Base-by-base conservation (phyloP, 1,140 invertebrate genomes). In the Drosophila melanica region DNA sequence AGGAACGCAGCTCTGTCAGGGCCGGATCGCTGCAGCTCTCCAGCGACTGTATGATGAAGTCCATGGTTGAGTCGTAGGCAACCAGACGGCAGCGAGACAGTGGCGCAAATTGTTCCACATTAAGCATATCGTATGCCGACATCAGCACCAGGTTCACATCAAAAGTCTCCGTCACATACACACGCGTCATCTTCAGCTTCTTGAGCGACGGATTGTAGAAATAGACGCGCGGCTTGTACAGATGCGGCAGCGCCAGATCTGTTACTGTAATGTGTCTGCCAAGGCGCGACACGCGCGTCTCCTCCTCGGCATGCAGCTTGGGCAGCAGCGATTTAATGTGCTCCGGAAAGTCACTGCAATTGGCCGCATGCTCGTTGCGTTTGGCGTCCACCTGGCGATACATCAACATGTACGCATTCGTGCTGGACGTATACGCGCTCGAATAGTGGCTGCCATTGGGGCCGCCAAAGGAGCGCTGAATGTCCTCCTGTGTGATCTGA, bases 391-490 rank as follows among this genome's bases (percentile, higher is more conserved):
- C 95, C 92, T 97, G 95, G 65, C 97, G 92, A 86, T 98, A 98
- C 96, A 98, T 97, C 18, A 98, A 93, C 97, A 98, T 98, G 81
- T 98, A 98, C 0, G 97, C 97, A 93, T 98, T 98, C 42, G 97
- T 97, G 85, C 96, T 97, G 69, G 96, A 97, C 78, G 93, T 95
- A 81, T 96, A 97, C 18, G 94, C 94, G 53, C 94, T 94, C 37
- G 95, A 96, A 85, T 96, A 97, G 90, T 96, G 97, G 6, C 94
- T 94, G 72, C 95, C 93, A 37, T 93, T 93, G 2, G 94, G 93
- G 45, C 95, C 95, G 41, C 97, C 97, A 92, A 96, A 98, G 0
- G 96, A 97, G 92, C 96, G 96, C 72, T 94, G 93, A 44, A 98
- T 97, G 81, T 98, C 97, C 67, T 97, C 95, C 75, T 95, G 93